A percentile compares a stretch with the other conserved stretches of the same genome.
Conservation (phyloP, 1,140 invertebrate species). For the Drusus annulatus region DNA sequence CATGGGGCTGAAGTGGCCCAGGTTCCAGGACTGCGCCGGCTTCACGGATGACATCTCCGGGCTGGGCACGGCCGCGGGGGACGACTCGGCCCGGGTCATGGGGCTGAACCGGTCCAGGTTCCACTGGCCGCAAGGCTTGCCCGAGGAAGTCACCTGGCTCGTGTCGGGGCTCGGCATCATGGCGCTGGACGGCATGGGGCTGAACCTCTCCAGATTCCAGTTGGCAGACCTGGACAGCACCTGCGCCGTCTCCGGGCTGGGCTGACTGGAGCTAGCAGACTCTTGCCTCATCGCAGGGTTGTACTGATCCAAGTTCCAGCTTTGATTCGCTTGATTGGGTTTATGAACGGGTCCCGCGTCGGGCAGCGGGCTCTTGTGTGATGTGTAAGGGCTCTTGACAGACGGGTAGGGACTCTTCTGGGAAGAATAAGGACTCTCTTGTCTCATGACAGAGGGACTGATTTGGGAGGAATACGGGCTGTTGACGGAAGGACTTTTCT, state of each 20-base stretch:
- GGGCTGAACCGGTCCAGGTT: constrained; percentile 62
- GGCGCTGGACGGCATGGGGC: constrained; percentile 63
- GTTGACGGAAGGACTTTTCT: constrained; percentile 68
- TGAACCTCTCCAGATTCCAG: constrained; percentile 68
- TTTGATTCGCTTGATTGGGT: constrained; percentile 30
- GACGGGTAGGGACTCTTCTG: constrained; percentile 69
- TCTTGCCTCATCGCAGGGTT: constrained; percentile 70
- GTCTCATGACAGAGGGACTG: constrained; percentile 65
- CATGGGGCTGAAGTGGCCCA: constrained; percentile 64
- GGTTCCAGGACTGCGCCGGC: constrained; percentile 46
- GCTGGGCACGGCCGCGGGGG: constrained; percentile 68
- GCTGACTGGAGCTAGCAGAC: constrained; percentile 67
- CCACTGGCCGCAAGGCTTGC: constrained; percentile 52
- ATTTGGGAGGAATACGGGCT: constrained; percentile 60
- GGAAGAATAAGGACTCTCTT: constrained; percentile 59
- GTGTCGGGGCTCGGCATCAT: constrained; percentile 59
- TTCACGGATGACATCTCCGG: constrained; percentile 64
- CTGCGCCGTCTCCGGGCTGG: constrained; percentile 70
- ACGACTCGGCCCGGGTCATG: constrained; percentile 69
- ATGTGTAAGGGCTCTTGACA: constrained; percentile 68
- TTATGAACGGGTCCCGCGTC: constrained; percentile 32
- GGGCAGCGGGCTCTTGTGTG: constrained; percentile 61
- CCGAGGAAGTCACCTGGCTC: constrained; percentile 53
- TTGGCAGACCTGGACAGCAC: constrained; percentile 64
- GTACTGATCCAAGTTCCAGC: constrained; percentile 56